Percentiles rank a stretch among this genome's conserved stretches.
phyloP scores from a whole-genome alignment of 2,888 invertebrate genomes.

The Ischnus inquisitorius region DNA sequence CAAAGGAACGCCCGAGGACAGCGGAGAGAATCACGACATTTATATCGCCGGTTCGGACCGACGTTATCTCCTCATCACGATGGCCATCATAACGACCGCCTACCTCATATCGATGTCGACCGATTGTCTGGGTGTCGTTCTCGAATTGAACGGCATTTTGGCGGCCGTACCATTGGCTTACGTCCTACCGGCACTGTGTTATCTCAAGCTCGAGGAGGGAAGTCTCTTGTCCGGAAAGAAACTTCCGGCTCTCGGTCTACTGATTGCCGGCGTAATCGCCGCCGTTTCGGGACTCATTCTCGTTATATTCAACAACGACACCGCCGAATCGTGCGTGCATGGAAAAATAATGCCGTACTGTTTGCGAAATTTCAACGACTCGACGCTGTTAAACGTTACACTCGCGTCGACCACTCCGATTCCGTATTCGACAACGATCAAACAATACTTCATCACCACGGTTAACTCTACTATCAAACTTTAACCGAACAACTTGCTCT shows the following conservation, averaged over 20 bases:
- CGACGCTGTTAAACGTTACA: slow-evolving; percentile 34
- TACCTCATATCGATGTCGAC: slow-evolving; percentile 93
- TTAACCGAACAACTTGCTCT: not conserved
- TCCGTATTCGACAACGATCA: not conserved
- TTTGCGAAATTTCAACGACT: slow-evolving; percentile 70
- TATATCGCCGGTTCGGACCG: slow-evolving; percentile 86
- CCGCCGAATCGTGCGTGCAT: slow-evolving; percentile 87
- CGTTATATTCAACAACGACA: slow-evolving; percentile 86
- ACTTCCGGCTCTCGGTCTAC: slow-evolving; percentile 90
- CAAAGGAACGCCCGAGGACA: slow-evolving; percentile 80
- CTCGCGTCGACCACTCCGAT: not conserved
- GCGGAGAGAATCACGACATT: slow-evolving; percentile 79
- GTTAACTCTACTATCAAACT: slow-evolving; percentile 7
- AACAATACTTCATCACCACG: not conserved
- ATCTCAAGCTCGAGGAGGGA: slow-evolving; percentile 91
- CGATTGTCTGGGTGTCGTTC: slow-evolving; percentile 93
- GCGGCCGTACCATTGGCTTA: slow-evolving; percentile 94
- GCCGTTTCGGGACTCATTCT: slow-evolving; percentile 88
- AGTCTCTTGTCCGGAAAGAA: slow-evolving; percentile 89
- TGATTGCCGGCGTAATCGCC: slow-evolving; percentile 89
- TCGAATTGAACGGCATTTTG: slow-evolving; percentile 93
- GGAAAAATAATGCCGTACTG: slow-evolving; percentile 89
- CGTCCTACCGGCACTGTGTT: slow-evolving; percentile 92
- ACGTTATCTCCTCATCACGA: slow-evolving; percentile 88
- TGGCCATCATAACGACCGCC: slow-evolving; percentile 89